Percentiles rank a stretch among this genome's conserved stretches.
Evolutionary conservation across 1,140 invertebrate species (phyloP).

Genomic region (Neodiprion fabricii): DNA sequence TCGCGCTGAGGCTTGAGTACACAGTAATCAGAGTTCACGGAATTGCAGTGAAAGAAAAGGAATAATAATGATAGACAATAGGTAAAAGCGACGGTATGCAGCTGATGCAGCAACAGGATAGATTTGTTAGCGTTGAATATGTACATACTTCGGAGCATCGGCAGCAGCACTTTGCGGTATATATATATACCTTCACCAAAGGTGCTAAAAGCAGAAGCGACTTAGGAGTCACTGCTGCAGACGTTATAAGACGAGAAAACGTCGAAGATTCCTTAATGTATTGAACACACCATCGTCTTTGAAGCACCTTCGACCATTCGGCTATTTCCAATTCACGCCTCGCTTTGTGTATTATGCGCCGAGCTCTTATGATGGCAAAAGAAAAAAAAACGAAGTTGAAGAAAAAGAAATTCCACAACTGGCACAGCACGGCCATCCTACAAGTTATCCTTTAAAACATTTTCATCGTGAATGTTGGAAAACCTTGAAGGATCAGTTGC

Average conservation of each 20-base stretch:
- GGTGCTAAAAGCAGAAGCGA: conserved; percentile 1
- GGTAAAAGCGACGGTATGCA: not conserved
- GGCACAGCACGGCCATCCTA: no score
- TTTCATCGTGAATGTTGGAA: no score
- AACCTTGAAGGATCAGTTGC: no score
- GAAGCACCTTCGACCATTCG: not conserved
- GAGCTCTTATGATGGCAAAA: no score
- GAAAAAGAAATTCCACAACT: no score
- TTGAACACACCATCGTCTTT: not conserved
- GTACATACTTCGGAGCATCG: not conserved
- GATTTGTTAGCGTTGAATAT: not conserved
- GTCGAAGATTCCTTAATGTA: conserved; percentile 5
- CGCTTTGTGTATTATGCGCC: no score
- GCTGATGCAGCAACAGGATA: not conserved
- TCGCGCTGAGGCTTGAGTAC: no score
- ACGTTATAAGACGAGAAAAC: not conserved
- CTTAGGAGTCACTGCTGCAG: not conserved
- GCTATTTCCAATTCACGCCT: not conserved
- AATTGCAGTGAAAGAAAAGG: not conserved
- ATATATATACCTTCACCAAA: not conserved
- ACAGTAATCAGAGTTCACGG: not conserved
- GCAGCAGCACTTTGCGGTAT: no score
- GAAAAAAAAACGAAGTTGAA: no score
- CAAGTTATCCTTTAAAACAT: no score
- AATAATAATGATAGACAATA: not conserved